Base-by-base conservation (phyloP, 92 coral and sea anemone genomes). In the Parazoanthus atlanticus region DNA sequence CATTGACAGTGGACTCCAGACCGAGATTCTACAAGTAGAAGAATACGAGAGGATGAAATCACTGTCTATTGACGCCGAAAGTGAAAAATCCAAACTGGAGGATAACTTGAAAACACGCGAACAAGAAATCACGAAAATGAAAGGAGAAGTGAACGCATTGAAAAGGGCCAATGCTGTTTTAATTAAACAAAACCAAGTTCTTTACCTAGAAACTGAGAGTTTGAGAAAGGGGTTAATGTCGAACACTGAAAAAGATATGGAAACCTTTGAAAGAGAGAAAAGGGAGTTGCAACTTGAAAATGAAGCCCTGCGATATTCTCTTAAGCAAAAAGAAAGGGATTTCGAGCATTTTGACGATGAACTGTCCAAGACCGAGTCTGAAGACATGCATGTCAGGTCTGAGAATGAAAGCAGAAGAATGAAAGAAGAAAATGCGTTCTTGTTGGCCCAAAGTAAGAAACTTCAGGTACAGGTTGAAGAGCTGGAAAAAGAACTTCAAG, bases 111-210 rank as follows among this genome's bases (percentile, higher is more conserved):
- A 91, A 81, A 72, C 54, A 15, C 91, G 94, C 6, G 94, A 94
- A 61, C 91, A 94, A 58, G 98, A 95, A 40, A 80, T 84, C 2
- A 88, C 83, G 34, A 92, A 94, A 61, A 86, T 56, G 79, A 94
- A 92, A 79, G 93, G 86, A 65, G 96, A 97, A 52, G 82, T 97
- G 86, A 93, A 88, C 80, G 98, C 99, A 43, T 84, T 97, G 81
- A 95, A 92, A 84, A 89, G 94, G 43, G 99, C 99, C 19, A 97
- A 95, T 41, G 93, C 91, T 46, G 98, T 97, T 6, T 73, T 97
- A 29, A 95, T 96, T 76, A 97, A 91, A 80, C 99, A 97, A 91
- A 97, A 96, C 91, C 99, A 96, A 72, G 95, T 92, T 64, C 91
- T 97, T 80, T 97, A 97, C 88, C 92, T 92, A 6, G 99, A 97